Percentiles rank a stretch among this genome's conserved stretches.
Evolutionary conservation across 2,113 vertebrate genomes (phyloP).

Genomic region (Crotalus tigris): DNA sequence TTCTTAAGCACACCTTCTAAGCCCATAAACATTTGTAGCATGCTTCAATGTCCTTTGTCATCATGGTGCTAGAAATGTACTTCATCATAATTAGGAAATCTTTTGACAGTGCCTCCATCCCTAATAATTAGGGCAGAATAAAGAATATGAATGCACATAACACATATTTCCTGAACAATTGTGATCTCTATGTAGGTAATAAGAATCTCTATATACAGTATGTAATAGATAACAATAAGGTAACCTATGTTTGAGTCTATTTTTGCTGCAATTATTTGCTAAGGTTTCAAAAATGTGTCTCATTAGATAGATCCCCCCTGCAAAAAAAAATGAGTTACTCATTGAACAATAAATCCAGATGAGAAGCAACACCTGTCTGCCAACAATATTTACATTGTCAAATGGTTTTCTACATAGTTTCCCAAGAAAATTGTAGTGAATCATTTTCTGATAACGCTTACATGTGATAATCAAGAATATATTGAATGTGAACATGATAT

Average conservation of each 20-base stretch:
- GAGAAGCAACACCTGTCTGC: not conserved
- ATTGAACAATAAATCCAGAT: not conserved
- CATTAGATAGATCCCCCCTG: not conserved
- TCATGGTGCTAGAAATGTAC: not conserved
- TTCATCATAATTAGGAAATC: not conserved
- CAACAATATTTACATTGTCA: not conserved
- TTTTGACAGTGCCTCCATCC: not conserved
- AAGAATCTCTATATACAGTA: not conserved
- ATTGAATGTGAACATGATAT: not conserved
- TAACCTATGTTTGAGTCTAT: not conserved
- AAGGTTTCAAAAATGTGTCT: not conserved
- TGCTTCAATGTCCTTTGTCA: not conserved
- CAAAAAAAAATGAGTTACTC: not conserved
- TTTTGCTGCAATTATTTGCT: not conserved
- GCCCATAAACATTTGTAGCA: not conserved
- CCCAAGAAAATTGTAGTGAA: not conserved
- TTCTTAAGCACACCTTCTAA: not conserved
- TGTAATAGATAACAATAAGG: not conserved
- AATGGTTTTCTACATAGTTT: not conserved
- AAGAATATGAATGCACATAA: not conserved
- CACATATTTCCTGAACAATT: not conserved
- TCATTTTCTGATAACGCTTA: not conserved
- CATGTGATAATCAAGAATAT: not conserved
- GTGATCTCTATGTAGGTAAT: not conserved
- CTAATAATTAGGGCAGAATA: not conserved